These are phyloP conservation scores for Acanthurus lineatus DNA, from an alignment of 2,797 vertebrate species.

Conservation along the genomic window DNA sequence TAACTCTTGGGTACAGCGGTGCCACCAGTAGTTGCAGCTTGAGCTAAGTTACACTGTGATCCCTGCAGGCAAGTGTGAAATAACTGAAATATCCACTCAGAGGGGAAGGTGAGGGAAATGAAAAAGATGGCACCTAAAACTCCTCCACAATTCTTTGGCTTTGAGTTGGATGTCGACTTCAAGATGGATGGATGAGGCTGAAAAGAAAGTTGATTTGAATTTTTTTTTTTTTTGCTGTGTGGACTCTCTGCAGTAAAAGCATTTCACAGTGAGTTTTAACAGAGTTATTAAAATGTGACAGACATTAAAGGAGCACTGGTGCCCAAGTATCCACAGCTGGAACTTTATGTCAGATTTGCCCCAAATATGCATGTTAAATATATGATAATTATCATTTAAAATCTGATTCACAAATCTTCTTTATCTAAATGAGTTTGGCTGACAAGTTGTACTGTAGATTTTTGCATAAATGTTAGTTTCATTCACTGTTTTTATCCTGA, in stretches of 20 bases:
- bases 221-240: background rate
- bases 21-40: slow-evolving; percentile 46
- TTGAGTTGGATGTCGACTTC: slow-evolving; percentile 24
- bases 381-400: background rate
- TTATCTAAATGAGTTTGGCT: background rate
- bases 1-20: slow-evolving; percentile 58
- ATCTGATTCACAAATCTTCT: background rate
- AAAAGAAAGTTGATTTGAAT: slow-evolving; percentile 18
- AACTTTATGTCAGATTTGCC: background rate
- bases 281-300: background rate
- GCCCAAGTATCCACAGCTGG: background rate
- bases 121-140: slow-evolving; percentile 47
- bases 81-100: slow-evolving; percentile 59
- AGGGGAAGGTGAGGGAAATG: slow-evolving; percentile 51
- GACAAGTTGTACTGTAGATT: background rate
- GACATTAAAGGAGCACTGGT: too few relatives aligned
- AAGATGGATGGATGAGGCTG: slow-evolving; percentile 7
- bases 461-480: background rate
- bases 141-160: slow-evolving; percentile 32
- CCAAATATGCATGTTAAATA: background rate
- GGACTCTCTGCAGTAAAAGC: slow-evolving; percentile 19
- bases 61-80: slow-evolving; percentile 66
- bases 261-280: background rate
- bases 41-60: slow-evolving; percentile 53
- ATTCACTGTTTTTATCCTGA: background rate